These are phyloP conservation scores for Drosophila incognita DNA, from an alignment of 2,888 invertebrate genomes.

Conservation along the genomic window DNA sequence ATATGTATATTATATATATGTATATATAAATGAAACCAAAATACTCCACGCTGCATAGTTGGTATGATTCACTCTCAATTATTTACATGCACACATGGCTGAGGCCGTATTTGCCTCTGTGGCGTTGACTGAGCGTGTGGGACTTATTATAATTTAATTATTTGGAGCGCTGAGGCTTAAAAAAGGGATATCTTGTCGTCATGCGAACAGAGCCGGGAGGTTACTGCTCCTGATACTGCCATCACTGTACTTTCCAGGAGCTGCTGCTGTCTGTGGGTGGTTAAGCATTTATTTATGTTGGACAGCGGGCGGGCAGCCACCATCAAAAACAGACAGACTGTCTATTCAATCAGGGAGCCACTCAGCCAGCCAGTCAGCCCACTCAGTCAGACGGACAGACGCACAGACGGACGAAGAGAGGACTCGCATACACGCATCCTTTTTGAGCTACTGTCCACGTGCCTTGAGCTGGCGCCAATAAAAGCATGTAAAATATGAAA, in stretches of 20 bases:
- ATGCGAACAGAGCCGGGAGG: conserved; percentile 42
- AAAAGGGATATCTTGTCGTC: conserved; percentile 74
- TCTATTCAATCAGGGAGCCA: conserved; percentile 74
- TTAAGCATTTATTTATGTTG: conserved; percentile 72
- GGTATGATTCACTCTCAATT: neutral
- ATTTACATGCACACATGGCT: neutral
- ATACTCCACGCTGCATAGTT: neutral
- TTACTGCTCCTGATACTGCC: neutral
- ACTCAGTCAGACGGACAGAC: conserved; percentile 29
- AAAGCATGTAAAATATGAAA: conserved; percentile 4
- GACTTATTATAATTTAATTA: conserved; percentile 73
- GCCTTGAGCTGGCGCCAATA: conserved; percentile 32
- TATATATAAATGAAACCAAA: neutral
- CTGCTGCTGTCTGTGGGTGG: conserved; percentile 33
- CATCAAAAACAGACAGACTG: conserved; percentile 55
- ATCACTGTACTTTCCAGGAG: conserved; percentile 37
- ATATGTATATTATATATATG: too few relatives aligned
- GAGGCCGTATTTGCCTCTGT: neutral
- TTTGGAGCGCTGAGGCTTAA: conserved; percentile 74
- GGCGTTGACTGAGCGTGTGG: conserved; percentile 2
- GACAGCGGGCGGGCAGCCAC: conserved; percentile 1
- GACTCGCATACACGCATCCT: conserved; percentile 29
- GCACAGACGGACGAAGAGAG: conserved; percentile 4
- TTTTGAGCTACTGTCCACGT: conserved; percentile 43
- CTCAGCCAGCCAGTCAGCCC: conserved; percentile 42